phyloP scores from a whole-genome alignment of 2,888 invertebrate species.

The Drosophila anomalipes region DNA sequence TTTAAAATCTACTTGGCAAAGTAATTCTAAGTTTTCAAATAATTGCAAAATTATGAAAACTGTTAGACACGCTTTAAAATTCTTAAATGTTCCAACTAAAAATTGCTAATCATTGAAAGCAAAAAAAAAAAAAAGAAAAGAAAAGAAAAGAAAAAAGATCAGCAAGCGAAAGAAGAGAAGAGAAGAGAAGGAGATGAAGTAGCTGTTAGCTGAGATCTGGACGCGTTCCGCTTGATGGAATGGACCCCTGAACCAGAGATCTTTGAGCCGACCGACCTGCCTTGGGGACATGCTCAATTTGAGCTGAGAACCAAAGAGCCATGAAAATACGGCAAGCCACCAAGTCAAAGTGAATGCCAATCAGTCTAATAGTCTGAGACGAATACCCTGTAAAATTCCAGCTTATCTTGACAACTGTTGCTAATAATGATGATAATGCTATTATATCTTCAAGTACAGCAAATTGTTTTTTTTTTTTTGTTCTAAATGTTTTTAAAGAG shows the following conservation, averaged over 20 bases:
- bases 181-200: neutral
- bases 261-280: constrained; percentile 29
- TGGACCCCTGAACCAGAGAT: constrained; percentile 34
- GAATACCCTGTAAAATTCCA: constrained; percentile 19
- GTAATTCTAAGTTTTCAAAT: no score
- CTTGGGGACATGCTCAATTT: constrained; percentile 68
- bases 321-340: constrained; percentile 46
- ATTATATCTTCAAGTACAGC: neutral
- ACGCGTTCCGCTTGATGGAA: constrained; percentile 31
- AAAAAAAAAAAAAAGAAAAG: no score
- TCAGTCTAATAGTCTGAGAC: constrained; percentile 18
- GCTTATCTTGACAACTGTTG: neutral
- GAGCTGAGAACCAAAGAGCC: constrained; percentile 59
- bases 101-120: no score
- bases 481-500: neutral
- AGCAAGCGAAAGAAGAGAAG: neutral
- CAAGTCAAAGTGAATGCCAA: constrained; percentile 43
- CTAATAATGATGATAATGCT: neutral
- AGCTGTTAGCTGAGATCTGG: constrained; percentile 19
- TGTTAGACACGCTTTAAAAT: no score
- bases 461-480: neutral
- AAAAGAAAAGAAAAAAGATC: no score
- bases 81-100: no score
- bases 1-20: no score
- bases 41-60: no score